A percentile compares a stretch with the other conserved stretches of the same genome.
phyloP scores from a whole-genome alignment of 2,113 vertebrate species.

The Callopanchax toddi region DNA sequence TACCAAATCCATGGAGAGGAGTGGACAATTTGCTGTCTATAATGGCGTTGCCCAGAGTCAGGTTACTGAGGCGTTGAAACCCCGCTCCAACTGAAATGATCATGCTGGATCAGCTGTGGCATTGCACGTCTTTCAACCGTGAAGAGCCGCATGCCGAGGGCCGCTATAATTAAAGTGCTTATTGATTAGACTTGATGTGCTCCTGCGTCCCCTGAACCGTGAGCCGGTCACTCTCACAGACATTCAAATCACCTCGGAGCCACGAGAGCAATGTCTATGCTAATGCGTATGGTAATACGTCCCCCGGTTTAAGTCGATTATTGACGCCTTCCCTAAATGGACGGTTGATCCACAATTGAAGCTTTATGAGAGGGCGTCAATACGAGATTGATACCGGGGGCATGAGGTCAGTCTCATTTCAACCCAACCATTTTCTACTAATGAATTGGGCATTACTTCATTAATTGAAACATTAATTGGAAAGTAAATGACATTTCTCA shows the following conservation, averaged over 20 bases:
- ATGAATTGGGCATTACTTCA: conserved; percentile 62
- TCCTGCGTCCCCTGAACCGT: conserved; percentile 59
- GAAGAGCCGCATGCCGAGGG: conserved; percentile 62
- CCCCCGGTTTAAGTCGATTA: conserved; percentile 66
- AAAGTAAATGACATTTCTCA: conserved; percentile 66
- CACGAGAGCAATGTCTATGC: conserved; percentile 65
- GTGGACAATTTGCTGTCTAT: conserved; percentile 69
- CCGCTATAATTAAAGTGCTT: conserved; percentile 74
- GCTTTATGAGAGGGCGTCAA: conserved; percentile 62
- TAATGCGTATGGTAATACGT: conserved; percentile 70
- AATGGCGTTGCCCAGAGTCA: conserved; percentile 65
- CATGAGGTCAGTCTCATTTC: conserved; percentile 70
- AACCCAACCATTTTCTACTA: conserved; percentile 40
- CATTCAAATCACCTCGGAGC: conserved; percentile 58
- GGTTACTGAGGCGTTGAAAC: conserved; percentile 70
- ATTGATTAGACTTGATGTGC: conserved; percentile 75
- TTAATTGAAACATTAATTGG: conserved; percentile 75
- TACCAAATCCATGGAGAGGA: conserved; percentile 49
- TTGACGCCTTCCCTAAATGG: conserved; percentile 71
- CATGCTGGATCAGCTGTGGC: conserved; percentile 74
- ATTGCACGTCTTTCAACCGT: conserved; percentile 69
- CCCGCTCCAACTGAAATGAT: conserved; percentile 71
- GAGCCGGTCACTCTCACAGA: conserved; percentile 56
- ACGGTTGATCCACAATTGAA: conserved; percentile 70
- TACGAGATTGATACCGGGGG: conserved; percentile 55